Evolutionary conservation across 2,113 vertebrate species (phyloP), one percentile per base, ranked within the genome.

Genomic region (Alexandromys fortis): DNA sequence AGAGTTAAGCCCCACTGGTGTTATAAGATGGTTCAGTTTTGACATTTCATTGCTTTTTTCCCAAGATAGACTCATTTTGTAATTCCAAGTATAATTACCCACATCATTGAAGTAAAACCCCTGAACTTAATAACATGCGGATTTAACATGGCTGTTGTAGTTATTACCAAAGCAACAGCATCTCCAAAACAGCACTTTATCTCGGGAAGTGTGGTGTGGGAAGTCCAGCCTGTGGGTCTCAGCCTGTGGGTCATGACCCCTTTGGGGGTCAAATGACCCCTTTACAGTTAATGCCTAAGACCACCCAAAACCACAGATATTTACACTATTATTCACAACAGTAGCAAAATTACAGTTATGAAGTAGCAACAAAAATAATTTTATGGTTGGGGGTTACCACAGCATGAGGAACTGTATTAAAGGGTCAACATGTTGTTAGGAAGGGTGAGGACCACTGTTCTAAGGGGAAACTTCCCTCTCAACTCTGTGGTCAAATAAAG

Each of bases 81-180:
- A 63, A 3, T 49, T 95, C 26, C 28, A 65, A 78, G 28, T 79
- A 92, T 4, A 68, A 65, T 63, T 76, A 58, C 2, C 33, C 13
- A 79, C 4, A 38, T 58, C 16, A 42, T 0, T 75, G 72, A 86
- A n/a, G 77, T 14, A 38, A 77, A 95, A 72, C 52, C 49, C 45
- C 49, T 49, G 28, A 6, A 77, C 52, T 81, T 83, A 58, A 35
- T 94, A 61, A 89, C 33, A 49, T 19, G 65, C 75, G 38, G 9
- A 75, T 79, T 58, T 73, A 73, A 73, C 42, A 78, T 72, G 4
- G 33, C 38, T 16, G 4, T 55, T 38, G n/a, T 73, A 0, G 0
- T n/a, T 26, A 38, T 79, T 72, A 72, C 16, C 45, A 89, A 96
- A 95, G n/a, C 75, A 95, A n/a, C 14, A 81, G 17, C 21, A 38